These are phyloP conservation scores for Onychostoma macrolepis DNA, from an alignment of 2,113 vertebrate genomes.

Conservation along the genomic window DNA sequence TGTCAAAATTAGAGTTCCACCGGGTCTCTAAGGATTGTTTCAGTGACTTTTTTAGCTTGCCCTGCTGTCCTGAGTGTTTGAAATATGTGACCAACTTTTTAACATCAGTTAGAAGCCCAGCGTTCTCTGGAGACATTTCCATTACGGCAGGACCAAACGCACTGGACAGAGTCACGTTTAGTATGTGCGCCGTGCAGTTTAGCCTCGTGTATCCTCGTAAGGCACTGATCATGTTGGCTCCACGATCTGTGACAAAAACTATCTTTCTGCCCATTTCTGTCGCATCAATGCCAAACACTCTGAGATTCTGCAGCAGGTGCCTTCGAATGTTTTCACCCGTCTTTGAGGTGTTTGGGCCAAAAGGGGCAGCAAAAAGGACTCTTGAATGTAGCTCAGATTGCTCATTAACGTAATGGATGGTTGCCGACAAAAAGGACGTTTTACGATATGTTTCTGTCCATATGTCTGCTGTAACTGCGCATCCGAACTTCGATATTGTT, in stretches of 20 bases:
- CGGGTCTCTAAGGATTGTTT: not conserved
- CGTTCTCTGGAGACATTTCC: not conserved
- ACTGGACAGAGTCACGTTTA: not conserved
- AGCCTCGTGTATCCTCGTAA: not conserved
- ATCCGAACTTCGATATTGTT: not conserved
- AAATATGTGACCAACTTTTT: not conserved
- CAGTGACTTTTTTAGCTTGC: too few species aligned
- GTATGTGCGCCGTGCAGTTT: not conserved
- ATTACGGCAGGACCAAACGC: not conserved
- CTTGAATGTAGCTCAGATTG: too few species aligned
- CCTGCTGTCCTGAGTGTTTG: not conserved
- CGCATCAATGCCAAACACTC: not conserved
- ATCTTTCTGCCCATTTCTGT: constrained; percentile 1
- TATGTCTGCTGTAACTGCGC: too few species aligned
- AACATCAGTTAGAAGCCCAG: not conserved
- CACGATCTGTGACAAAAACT: not conserved
- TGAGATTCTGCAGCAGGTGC: not conserved
- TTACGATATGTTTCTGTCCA: not conserved
- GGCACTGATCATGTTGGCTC: not conserved
- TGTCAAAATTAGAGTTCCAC: not conserved
- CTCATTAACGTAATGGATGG: too few species aligned
- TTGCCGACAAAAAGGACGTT: too few species aligned
- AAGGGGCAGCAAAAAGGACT: too few species aligned
- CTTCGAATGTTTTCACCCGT: too few species aligned
- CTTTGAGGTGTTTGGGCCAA: too few species aligned